phyloP scores from a whole-genome alignment of 2,888 invertebrate genomes.

The Parasteatoda lunata region DNA sequence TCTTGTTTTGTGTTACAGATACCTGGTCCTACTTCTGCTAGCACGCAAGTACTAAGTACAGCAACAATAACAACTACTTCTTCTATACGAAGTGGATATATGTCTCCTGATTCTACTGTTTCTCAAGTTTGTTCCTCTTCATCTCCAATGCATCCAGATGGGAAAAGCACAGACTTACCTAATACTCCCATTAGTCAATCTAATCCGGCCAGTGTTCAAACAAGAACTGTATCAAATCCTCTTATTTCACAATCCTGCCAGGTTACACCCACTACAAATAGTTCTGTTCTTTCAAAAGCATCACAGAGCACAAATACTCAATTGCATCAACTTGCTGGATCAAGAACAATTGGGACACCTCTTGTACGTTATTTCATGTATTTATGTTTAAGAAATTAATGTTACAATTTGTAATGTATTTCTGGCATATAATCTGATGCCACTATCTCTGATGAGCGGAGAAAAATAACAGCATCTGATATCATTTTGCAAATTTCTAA shows the following conservation, averaged over 20 bases:
- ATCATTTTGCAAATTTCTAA: too few species aligned
- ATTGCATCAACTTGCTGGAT: slow-evolving; percentile 24
- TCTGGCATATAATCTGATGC: too few species aligned
- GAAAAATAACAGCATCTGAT: too few species aligned
- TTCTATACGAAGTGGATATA: slow-evolving; percentile 32
- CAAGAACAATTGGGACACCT: slow-evolving; percentile 16
- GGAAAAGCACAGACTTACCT: slow-evolving; percentile 22
- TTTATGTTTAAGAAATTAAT: too few species aligned
- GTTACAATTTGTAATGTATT: too few species aligned
- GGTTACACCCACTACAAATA: slow-evolving; percentile 62
- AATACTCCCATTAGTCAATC: slow-evolving; percentile 42
- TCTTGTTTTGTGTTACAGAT: too few species aligned
- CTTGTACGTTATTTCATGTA: slow-evolving; percentile 15
- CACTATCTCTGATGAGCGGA: too few species aligned
- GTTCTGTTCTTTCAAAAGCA: slow-evolving; percentile 43
- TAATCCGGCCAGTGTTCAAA: slow-evolving; percentile 45
- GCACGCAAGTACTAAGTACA: slow-evolving; percentile 45
- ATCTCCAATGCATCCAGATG: slow-evolving; percentile 36
- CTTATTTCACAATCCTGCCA: slow-evolving; percentile 61
- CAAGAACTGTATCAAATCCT: slow-evolving; percentile 36
- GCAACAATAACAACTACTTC: slow-evolving; percentile 32
- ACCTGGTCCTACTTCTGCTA: slow-evolving; percentile 10
- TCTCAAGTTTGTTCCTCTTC: slow-evolving; percentile 28
- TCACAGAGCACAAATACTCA: slow-evolving; percentile 34
- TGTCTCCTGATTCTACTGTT: slow-evolving; percentile 60